Conservation (phyloP, 2,113 vertebrate genomes). For the Chamaetylas fuelleborni region DNA sequence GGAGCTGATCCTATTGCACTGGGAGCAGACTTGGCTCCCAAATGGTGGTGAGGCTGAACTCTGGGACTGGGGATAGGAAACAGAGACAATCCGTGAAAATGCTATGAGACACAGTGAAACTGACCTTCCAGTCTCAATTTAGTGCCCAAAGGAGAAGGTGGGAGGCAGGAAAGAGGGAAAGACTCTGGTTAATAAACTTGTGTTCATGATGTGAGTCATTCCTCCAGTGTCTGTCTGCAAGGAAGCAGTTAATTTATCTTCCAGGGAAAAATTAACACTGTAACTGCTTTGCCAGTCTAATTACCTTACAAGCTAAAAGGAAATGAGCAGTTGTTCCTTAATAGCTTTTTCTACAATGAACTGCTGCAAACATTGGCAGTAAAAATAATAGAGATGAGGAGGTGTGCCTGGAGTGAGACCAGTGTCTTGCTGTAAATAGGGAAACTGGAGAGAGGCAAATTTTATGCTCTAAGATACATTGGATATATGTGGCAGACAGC, state of each 20-base stretch:
- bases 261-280: conserved; percentile 57
- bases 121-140: not conserved
- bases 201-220: conserved; percentile 44
- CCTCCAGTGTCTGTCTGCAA: conserved; percentile 1
- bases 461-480: not conserved
- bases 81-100: not conserved
- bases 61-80: not conserved
- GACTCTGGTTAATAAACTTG: not conserved
- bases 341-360: conserved; percentile 23
- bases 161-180: not conserved
- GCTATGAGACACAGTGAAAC: not conserved
- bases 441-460: not conserved
- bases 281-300: conserved; percentile 38
- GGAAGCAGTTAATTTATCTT: conserved; percentile 31
- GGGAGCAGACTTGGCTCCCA: rapidly evolving
- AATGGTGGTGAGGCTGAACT: not conserved
- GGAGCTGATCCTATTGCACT: not conserved
- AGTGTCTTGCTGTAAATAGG: not conserved
- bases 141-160: not conserved
- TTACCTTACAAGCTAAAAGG: conserved; percentile 28
- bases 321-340: conserved; percentile 39
- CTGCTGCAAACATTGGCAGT: not conserved
- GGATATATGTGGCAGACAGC: not conserved
- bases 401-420: not conserved
- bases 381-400: conserved; percentile 7